Evolutionary conservation across 2,797 vertebrate species (phyloP).

Genomic region (Pteropus rufus): DNA sequence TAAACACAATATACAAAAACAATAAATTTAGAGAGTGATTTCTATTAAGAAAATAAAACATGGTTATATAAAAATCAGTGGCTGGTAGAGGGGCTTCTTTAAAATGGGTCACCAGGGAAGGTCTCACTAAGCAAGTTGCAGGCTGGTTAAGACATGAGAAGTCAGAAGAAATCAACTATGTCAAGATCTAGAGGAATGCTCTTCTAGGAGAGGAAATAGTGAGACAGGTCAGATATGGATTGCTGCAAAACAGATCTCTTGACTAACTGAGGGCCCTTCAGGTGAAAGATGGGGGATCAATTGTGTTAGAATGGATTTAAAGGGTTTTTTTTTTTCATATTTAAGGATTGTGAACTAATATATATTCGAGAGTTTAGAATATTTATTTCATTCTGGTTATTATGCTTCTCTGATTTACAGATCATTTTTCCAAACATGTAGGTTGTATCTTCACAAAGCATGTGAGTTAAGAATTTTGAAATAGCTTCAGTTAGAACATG

Average conservation of each 20-base stretch:
- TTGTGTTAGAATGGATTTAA: not conserved
- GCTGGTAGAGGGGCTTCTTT: rapidly evolving
- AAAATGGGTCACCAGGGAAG: not conserved
- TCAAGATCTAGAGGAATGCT: not conserved
- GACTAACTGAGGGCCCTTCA: not conserved
- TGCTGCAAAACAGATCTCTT: not conserved
- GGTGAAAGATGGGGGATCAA: not conserved
- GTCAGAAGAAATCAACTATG: not conserved
- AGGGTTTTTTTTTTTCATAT: not conserved
- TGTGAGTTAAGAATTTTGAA: not conserved
- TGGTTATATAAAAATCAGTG: not conserved
- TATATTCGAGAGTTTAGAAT: not conserved
- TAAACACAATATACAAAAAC: not conserved
- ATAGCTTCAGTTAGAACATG: not conserved
- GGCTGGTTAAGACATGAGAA: not conserved
- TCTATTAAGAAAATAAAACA: not conserved
- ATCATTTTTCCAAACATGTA: not conserved
- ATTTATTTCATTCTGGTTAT: not conserved
- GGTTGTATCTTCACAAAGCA: not conserved
- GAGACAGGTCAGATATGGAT: not conserved
- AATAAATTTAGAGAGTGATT: not conserved
- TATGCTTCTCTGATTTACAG: not conserved
- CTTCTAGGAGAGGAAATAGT: not conserved
- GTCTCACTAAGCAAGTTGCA: not conserved
- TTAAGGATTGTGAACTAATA: not conserved